phyloP scores from a whole-genome alignment of 2,797 vertebrate genomes.

The Chaenodraco wilsoni region DNA sequence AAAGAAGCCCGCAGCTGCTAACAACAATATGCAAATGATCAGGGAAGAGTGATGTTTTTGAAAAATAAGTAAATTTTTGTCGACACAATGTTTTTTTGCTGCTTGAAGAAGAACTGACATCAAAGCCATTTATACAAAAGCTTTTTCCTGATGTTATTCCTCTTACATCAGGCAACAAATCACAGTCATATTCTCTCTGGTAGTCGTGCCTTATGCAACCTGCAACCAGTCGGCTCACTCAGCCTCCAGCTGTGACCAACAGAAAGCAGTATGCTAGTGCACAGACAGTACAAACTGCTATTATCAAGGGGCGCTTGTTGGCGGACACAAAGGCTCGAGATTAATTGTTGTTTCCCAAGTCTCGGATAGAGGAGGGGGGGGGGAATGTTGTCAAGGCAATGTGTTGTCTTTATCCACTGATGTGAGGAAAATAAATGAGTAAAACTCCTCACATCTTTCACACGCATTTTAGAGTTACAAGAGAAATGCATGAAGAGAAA shows the following conservation, averaged over 20 bases:
- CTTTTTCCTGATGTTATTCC: constrained; percentile 26
- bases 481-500: constrained; percentile 30
- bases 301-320: constrained; percentile 70
- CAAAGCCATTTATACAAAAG: constrained; percentile 35
- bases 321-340: constrained; percentile 72
- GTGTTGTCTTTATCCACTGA: constrained; percentile 64
- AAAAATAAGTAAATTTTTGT: constrained; percentile 23
- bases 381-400: constrained; percentile 43
- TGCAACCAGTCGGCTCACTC: constrained; percentile 70
- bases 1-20: constrained; percentile 6
- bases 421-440: constrained; percentile 78
- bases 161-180: constrained; percentile 49
- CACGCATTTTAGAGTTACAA: constrained; percentile 30
- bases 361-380: constrained; percentile 35
- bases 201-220: constrained; percentile 50
- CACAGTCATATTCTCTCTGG: constrained; percentile 42
- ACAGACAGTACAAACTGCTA: constrained; percentile 75
- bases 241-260: constrained; percentile 75
- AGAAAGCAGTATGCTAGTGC: constrained; percentile 70
- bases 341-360: constrained; percentile 76
- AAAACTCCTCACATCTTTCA: constrained; percentile 29
- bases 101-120: constrained; percentile 23
- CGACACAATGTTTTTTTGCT: constrained; percentile 15
- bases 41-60: constrained; percentile 22
- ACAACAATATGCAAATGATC: constrained; percentile 43